Base-by-base conservation (phyloP, 2,113 vertebrate genomes). In the Oxygymnocypris stewartii region DNA sequence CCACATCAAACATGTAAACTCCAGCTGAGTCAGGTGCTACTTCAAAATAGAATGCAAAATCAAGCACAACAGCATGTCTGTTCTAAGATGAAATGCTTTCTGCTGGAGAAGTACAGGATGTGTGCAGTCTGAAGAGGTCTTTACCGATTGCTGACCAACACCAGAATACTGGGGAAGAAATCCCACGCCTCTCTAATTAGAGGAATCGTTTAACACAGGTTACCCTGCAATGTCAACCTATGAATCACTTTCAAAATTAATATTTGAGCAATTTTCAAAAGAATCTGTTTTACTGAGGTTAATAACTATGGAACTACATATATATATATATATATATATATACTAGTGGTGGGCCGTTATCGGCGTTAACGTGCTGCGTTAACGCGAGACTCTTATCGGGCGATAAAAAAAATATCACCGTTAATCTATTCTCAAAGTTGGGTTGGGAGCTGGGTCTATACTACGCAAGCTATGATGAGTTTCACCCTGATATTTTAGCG, bases 1-100 rank as follows among this genome's bases (percentile, higher is more conserved):
- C 49, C 84, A 42, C 85, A 86, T 86, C 79, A 86, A 81, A 73
- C 78, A 86, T 61, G 78, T 42, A 74, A 63, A 57, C 65, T 57
- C 35, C 63, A 69, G 61, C 84, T 37, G 61, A 86, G 84, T 78
- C 76, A 61, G 65, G 57, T 13, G 23, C 49, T 35, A n/a, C 79
- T 75, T 76, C 37, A 82, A 78, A 67, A 63, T 44, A 51, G 57
- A 82, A 84, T 28, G 51, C 37, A 57, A 61, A 85, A 85, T 75
- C 69, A 59, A 75, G 28, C 7, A 11, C 2, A 61, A 57, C 25
- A 76, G 10, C 16, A 54, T 37, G 54, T 54, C 35, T 63, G 35
- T 63, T 81, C 37, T 44, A 11, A 65, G 57, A 81, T 81, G 57
- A 61, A 63, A 61, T 65, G 57, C 37, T 81, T 81, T 81, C 57